phyloP scores from a whole-genome alignment of 2,113 vertebrate species.

The Delphinus delphis region DNA sequence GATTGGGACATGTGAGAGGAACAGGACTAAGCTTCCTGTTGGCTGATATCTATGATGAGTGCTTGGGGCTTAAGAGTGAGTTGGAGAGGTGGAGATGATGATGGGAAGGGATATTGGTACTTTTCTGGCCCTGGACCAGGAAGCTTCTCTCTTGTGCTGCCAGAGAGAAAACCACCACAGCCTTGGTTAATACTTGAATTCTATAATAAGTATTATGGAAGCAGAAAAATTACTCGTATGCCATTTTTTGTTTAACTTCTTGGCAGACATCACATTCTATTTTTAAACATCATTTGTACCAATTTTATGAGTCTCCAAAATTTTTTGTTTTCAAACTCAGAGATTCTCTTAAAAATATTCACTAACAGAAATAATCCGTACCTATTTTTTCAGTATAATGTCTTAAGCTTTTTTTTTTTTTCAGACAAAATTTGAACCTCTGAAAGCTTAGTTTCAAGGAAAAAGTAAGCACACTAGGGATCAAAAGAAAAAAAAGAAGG shows the following conservation, averaged over 20 bases:
- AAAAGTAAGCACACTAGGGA: not conserved
- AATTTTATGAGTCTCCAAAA: not conserved
- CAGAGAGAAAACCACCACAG: not conserved
- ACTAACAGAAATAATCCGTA: not conserved
- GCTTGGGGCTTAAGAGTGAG: not conserved
- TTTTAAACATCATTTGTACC: not conserved
- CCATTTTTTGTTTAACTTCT: not conserved
- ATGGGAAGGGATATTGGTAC: not conserved
- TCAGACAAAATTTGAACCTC: not conserved
- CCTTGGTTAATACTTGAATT: not conserved
- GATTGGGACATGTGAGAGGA: not conserved
- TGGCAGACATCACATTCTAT: not conserved
- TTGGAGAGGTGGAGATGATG: not conserved
- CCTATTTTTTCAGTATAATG: not conserved
- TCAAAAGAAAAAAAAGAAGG: not conserved
- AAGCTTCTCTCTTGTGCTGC: not conserved
- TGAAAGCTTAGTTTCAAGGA: not conserved
- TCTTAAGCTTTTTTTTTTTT: not conserved
- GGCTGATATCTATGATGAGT: not conserved
- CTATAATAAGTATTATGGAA: not conserved
- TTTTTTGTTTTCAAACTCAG: not conserved
- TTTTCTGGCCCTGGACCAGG: not conserved
- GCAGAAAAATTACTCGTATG: not conserved
- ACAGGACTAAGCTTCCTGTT: not conserved
- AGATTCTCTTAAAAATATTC: not conserved